A percentile compares a stretch with the other conserved stretches of the same genome.
Evolutionary conservation across 2,888 invertebrate species (phyloP).

Genomic region (Tridacna crocea): DNA sequence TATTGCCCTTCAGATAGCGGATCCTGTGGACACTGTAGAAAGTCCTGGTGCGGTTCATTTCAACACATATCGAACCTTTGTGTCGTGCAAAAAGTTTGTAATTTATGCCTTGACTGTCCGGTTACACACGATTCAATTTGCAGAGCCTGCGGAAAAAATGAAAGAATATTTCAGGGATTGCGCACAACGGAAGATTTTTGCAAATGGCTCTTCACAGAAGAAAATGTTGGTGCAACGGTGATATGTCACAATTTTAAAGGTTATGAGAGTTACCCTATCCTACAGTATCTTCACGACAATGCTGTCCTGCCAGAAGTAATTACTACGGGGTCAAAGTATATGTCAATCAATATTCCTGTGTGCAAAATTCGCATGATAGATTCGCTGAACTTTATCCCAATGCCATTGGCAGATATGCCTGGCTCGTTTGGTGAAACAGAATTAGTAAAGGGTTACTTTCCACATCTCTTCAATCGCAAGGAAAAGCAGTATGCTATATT

Average conservation of each 20-base stretch:
- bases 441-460: constrained; percentile 54
- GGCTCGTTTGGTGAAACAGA: constrained; percentile 49
- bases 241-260: constrained; percentile 60
- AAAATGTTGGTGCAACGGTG: constrained; percentile 44
- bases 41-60: constrained; percentile 33
- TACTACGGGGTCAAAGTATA: constrained; percentile 22
- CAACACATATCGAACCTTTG: constrained; percentile 42
- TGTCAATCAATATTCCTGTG: constrained; percentile 36
- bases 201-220: constrained; percentile 54
- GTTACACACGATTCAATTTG: constrained; percentile 26
- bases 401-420: constrained; percentile 52
- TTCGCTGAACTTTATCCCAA: constrained; percentile 55
- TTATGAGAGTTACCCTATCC: constrained; percentile 55
- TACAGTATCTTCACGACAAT: constrained; percentile 48
- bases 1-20: constrained; percentile 8
- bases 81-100: constrained; percentile 49
- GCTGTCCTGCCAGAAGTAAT: constrained; percentile 50
- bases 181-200: constrained; percentile 43
- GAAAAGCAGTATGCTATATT: constrained; percentile 43
- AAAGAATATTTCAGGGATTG: constrained; percentile 30
- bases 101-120: constrained; percentile 20
- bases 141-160: constrained; percentile 47
- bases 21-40: constrained; percentile 19
- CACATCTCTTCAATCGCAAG: constrained; percentile 54
- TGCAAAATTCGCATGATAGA: constrained; percentile 51